Evolutionary conservation across 2,797 vertebrate genomes (phyloP), one percentile per base, ranked within the genome.

Genomic region (Megaceryle alcyon): DNA sequence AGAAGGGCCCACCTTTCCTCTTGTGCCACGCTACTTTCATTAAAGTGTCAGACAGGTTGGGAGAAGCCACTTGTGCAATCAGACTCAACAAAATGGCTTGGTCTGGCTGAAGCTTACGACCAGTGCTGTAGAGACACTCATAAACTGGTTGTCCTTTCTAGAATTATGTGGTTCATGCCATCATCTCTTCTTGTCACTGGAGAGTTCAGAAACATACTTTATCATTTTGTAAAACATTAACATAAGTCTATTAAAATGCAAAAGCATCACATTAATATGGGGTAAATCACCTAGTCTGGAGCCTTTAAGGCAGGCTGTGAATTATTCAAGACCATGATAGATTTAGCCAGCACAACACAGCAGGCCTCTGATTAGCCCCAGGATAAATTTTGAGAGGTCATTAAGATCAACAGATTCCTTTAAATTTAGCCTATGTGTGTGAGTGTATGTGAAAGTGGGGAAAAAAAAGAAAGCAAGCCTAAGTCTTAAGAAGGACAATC

Each of bases 171-270:
- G 65, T 53, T 96, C 72, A 46, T 85, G 33, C 51, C 61, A 61
- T 89, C 65, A 73, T 93, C 80, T 75, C 51, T 69, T 75, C 51
- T 69, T 91, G 79, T 86, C 14, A 0, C 75, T 63, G 60, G 61
- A 86, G 89, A 95, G 51, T 88, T 92, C 88, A 79, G 89, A 90
- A 86, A 61, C 72, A 76, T 75, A 72, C 41, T 94, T 90, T 93
- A 77, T 96, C 80, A 89, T 95, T 96, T 96, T 94, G 87, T 87
- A 86, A 85, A 89, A 86, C 78, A 82, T 96, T 96, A 95, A 92
- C 89, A 91, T 73, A 91, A 93, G 75, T 87, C 90, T 93, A 92
- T 96, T 96, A 96, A 96, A 94, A 96, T 96, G 92, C 95, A 90
- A 95, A 96, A 82, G 64, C 81, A 59, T 92, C 90, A 53, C 75